These are phyloP conservation scores for Smutsia gigantea DNA, from an alignment of 2,797 vertebrate species.

Conservation along the genomic window DNA sequence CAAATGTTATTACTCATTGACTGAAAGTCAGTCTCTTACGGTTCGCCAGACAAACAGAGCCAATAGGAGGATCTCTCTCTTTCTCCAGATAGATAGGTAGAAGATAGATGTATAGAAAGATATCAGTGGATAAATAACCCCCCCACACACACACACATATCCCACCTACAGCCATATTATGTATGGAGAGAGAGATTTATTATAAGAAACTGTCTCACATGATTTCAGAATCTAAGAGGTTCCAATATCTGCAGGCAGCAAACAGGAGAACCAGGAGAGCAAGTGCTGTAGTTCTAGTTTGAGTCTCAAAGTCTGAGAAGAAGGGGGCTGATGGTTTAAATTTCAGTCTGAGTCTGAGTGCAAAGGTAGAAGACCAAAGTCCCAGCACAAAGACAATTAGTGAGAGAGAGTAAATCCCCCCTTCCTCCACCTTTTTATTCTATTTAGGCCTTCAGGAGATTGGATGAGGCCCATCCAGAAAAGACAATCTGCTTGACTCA, in stretches of 20 bases:
- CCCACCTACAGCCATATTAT: background rate
- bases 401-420: background rate
- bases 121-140: no score
- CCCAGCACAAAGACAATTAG: accelerated
- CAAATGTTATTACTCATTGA: background rate
- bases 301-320: background rate
- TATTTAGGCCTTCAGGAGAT: background rate
- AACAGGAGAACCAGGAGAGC: background rate
- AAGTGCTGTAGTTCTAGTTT: background rate
- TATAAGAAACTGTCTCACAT: background rate
- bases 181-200: background rate
- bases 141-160: no score
- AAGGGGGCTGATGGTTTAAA: background rate
- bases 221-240: background rate
- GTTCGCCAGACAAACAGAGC: background rate
- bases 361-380: background rate
- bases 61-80: background rate
- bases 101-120: background rate
- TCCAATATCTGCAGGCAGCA: accelerated
- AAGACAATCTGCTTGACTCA: background rate
- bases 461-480: background rate
- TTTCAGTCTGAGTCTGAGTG: background rate
- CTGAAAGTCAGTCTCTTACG: background rate
- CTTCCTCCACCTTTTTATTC: background rate
- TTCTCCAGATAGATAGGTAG: background rate